phyloP scores from a whole-genome alignment of 2,113 vertebrate species.

The Raja brachyura region DNA sequence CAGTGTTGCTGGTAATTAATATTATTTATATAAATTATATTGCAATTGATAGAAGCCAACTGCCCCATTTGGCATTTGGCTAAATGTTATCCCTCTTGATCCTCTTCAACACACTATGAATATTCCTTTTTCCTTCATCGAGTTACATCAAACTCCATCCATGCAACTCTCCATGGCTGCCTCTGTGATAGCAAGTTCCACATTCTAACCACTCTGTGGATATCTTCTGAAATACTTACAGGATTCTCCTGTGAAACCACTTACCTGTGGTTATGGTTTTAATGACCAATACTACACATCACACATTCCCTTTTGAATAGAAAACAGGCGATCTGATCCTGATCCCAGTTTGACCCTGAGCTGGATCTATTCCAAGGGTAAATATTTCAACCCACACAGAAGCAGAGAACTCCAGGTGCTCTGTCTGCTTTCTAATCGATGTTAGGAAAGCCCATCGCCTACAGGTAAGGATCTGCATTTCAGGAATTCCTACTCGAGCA shows the following conservation, averaged over 20 bases:
- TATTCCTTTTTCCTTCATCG: neutral
- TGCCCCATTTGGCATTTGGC: neutral
- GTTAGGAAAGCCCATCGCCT: neutral
- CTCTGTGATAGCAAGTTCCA: neutral
- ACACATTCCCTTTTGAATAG: neutral
- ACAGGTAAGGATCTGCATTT: conserved; percentile 13
- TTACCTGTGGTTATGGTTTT: neutral
- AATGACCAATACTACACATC: neutral
- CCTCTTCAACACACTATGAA: neutral
- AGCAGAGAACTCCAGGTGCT: neutral
- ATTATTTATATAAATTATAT: neutral
- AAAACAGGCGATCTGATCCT: neutral
- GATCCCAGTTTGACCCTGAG: neutral
- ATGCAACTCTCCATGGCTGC: neutral
- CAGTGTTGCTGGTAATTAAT: neutral
- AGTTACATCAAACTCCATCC: neutral
- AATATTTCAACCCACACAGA: neutral
- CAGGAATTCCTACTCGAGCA: neutral
- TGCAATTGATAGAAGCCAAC: neutral
- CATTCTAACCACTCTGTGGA: neutral
- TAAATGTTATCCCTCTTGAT: neutral
- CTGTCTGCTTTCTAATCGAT: neutral
- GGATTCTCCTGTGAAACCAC: too few relatives aligned
- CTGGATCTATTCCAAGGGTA: neutral
- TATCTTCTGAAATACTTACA: neutral